Evolutionary conservation across 2,797 vertebrate genomes (phyloP), one percentile per base, ranked within the genome.

Genomic region (Platyrinchus mystaceus): DNA sequence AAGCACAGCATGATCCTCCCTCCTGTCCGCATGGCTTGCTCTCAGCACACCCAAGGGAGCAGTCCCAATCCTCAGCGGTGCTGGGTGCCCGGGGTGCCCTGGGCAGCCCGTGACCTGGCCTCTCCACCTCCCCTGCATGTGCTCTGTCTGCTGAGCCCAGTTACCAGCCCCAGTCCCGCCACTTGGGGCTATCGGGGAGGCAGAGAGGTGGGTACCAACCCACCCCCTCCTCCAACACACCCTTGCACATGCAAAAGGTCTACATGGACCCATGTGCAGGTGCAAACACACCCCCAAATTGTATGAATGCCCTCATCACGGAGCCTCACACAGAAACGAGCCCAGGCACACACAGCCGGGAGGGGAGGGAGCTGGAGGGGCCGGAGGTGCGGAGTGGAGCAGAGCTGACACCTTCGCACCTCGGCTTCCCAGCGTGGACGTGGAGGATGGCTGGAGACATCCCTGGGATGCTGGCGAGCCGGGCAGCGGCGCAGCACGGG

Each of bases 281-380:
- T 14, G n/a, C 43, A 18, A 39, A 36, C 12, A 6, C 1, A 1
- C 62, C n/a, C 47, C 59, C 28, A 14, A 21, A 41, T 39, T 7
- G 2, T 39, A 15, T 2, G 41, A 70, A 9, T 2, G 0, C 26
- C 17, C 0, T 0, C 13, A 1, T 1, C n/a, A 8, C 1, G 0
- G 58, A 66, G 34, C 26, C 41, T 12, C 39, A 5, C 7, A 8
- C 44, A 3, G 28, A 9, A 19, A 11, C 7, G 28, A n/a, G 9
- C 7, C 12, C 22, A 6, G 62, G 22, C n/a, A 27, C 41, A 2
- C 41, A 2, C 10, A 32, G 52, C 9, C 64, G 4, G 71, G 2
- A 23, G 9, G 6, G 36, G 24, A 59, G 50, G 60, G 32, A 53
- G 60, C 60, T 43, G 59, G 12, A 41, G 37, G 83, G 67, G 28